Conservation (phyloP, 2,797 vertebrate genomes). For the Sebastes hopkinsi region DNA sequence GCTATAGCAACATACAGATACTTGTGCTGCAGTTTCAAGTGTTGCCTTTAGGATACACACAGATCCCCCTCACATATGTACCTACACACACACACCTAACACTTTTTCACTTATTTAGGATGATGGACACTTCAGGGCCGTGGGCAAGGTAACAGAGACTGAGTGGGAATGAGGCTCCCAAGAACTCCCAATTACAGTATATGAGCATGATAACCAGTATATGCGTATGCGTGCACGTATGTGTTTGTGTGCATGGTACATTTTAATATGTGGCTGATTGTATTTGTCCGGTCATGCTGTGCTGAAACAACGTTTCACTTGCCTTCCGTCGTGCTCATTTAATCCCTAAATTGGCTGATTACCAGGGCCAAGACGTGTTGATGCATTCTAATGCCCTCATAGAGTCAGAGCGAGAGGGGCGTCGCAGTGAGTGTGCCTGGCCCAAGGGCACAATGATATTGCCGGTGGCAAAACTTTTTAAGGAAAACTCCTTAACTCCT, state of each 20-base stretch:
- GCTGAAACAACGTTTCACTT: conserved; percentile 45
- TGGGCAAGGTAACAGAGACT: conserved; percentile 6
- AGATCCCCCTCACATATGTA: neutral
- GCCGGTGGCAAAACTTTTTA: conserved; percentile 20
- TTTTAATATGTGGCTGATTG: conserved; percentile 42
- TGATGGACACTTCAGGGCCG: conserved; percentile 4
- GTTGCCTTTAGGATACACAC: conserved; percentile 66
- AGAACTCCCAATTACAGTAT: conserved; percentile 37
- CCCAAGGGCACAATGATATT: conserved; percentile 38
- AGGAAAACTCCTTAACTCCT: neutral
- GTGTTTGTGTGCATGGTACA: neutral
- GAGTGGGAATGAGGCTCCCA: conserved; percentile 8
- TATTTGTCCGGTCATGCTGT: conserved; percentile 55
- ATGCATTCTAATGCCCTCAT: conserved; percentile 30
- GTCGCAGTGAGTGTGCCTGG: conserved; percentile 5
- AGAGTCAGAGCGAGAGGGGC: neutral
- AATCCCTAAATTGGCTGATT: conserved; percentile 54
- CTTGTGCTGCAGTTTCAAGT: conserved; percentile 21
- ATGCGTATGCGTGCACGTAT: neutral
- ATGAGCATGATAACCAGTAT: neutral
- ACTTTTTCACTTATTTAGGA: neutral
- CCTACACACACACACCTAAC: neutral
- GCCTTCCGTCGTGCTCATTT: conserved; percentile 44
- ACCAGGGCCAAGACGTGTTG: conserved; percentile 13
- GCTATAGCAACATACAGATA: conserved; percentile 33